Evolutionary conservation across 2,113 vertebrate genomes (phyloP), one percentile per base, ranked within the genome.

Genomic region (Jaculus jaculus): DNA sequence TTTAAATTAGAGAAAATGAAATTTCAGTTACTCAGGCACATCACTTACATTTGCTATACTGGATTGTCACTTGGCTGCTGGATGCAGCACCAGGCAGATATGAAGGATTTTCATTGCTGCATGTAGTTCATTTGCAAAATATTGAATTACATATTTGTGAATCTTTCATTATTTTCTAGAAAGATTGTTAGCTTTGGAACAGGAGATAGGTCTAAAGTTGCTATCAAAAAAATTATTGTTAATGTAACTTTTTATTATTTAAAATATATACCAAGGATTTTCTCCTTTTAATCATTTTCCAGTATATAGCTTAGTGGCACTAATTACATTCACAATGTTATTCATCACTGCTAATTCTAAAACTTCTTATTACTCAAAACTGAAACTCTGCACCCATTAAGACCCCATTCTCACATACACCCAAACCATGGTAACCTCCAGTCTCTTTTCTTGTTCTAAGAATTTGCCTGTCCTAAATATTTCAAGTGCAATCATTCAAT

Each of bases 221-320:
- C 21, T 92, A n/a, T 87, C 23, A 54, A 42, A 92, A 73, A 9
- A 65, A 85, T 60, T 71, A 72, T 72, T 80, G 51, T 32, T 84
- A 58, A 77, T 80, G 0, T 34, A 21, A 60, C 71, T 37, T 88
- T 83, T 42, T 28, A 68, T 74, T 68, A 16, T 58, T 13, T 54
- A 80, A 82, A 80, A 80, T 37, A 51, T 32, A 11, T 66, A 15
- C 74, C 9, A 32, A 51, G 30, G 28, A 77, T 32, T 60, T 85
- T 90, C 11, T 32, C 61, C 71, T 89, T 93, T 77, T 72, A 87
- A 87, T 75, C 13, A 30, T 61, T 74, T 82, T 81, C 60, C 15
- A 77, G 8, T 51, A 23, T 86, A 20, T 20, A 82, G 60, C 32
- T 85, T 30, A 51, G 73, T 89, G 37, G 13, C 20, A 68, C 60